Conservation (phyloP, 2,888 invertebrate species). For the Cheilosia impressa region DNA sequence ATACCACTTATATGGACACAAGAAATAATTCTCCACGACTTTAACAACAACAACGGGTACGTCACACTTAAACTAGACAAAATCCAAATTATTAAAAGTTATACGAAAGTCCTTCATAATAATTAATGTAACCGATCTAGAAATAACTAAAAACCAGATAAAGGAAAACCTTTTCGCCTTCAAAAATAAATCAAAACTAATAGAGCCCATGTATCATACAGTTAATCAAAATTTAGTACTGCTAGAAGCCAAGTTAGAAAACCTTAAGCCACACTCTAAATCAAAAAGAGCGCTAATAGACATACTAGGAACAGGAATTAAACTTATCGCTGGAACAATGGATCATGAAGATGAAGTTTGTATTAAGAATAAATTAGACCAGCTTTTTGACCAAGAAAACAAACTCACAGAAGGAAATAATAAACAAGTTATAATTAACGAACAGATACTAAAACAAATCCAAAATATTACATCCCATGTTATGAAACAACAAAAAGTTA, state of each 20-base stretch:
- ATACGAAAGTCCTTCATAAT: constrained; percentile 23
- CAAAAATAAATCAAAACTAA: constrained; percentile 1
- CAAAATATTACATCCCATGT: constrained; percentile 36
- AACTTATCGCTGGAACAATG: constrained; percentile 29
- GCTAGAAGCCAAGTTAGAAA: constrained; percentile 1
- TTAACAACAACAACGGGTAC: constrained; percentile 9
- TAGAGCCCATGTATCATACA: constrained; percentile 9
- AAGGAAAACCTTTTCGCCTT: background rate
- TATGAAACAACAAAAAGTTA: constrained; percentile 18
- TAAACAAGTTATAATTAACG: constrained; percentile 20
- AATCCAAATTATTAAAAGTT: background rate
- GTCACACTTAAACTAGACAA: background rate
- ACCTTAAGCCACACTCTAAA: constrained; percentile 20
- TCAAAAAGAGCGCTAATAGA: constrained; percentile 13
- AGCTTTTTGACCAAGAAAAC: background rate
- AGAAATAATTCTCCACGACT: constrained; percentile 12
- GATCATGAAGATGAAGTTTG: constrained; percentile 19
- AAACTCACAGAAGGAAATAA: constrained; percentile 25
- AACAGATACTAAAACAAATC: constrained; percentile 24
- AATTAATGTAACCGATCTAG: constrained; percentile 10
- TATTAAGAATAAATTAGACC: constrained; percentile 18
- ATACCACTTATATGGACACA: constrained; percentile 1
- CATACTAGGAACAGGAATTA: constrained; percentile 32
- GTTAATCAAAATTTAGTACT: constrained; percentile 10
- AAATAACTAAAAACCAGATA: background rate